phyloP scores from a whole-genome alignment of 2,888 invertebrate species.

The Lampropteryx suffumata region DNA sequence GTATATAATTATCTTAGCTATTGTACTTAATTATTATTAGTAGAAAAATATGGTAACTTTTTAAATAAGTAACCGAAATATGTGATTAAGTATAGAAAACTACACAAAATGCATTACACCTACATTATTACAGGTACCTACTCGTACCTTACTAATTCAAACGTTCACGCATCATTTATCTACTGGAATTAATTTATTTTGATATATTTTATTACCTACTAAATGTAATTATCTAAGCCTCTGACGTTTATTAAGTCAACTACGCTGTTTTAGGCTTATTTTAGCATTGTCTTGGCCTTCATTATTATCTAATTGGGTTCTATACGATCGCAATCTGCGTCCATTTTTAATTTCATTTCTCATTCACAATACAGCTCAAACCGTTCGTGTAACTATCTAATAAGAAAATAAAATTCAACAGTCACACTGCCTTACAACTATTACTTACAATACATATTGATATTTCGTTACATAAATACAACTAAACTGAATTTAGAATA shows the following conservation, averaged over 20 bases:
- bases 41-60: conserved; percentile 4
- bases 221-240: too few species aligned
- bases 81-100: background rate
- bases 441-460: conserved; percentile 38
- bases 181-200: too few species aligned
- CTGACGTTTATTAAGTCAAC: too few species aligned
- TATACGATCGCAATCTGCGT: background rate
- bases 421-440: conserved; percentile 36
- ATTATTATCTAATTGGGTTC: conserved; percentile 6
- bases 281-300: background rate
- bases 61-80: background rate
- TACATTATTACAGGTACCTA: too few species aligned
- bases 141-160: too few species aligned
- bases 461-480: conserved; percentile 33
- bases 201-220: too few species aligned
- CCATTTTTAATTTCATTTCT: background rate
- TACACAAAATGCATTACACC: background rate
- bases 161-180: too few species aligned
- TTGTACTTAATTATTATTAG: conserved; percentile 3
- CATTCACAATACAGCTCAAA: conserved; percentile 18
- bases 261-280: too few species aligned
- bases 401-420: conserved; percentile 16
- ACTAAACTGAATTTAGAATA: conserved; percentile 33
- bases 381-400: too few species aligned
- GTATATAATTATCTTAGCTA: background rate